Percentiles rank a stretch among this genome's conserved stretches.
phyloP scores from a whole-genome alignment of 2,113 vertebrate species.

The Galemys pyrenaicus region DNA sequence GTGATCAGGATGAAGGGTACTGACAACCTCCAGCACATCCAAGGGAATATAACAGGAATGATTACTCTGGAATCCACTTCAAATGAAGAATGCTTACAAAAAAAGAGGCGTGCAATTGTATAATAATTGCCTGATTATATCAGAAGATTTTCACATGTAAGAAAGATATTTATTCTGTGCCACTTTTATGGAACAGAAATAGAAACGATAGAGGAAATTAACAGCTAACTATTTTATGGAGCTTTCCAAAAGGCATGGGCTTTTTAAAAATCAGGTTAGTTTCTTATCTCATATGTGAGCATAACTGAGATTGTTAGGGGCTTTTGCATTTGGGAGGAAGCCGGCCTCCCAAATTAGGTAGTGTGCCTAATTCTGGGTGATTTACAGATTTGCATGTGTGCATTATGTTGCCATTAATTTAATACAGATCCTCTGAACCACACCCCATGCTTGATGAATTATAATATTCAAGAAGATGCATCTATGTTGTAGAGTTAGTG shows the following conservation, averaged over 20 bases:
- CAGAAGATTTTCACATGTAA: neutral
- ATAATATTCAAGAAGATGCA: neutral
- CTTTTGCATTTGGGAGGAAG: neutral
- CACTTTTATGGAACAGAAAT: slow-evolving; percentile 1
- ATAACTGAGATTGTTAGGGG: neutral
- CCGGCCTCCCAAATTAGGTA: neutral
- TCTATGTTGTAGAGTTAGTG: neutral
- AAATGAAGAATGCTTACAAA: neutral
- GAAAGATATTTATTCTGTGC: neutral
- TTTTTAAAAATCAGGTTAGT: neutral
- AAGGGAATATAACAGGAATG: neutral
- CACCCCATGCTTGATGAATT: neutral
- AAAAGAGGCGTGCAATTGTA: neutral
- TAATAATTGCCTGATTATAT: neutral
- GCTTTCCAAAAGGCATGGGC: neutral
- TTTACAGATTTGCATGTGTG: neutral
- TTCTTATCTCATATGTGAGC: neutral
- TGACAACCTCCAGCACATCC: neutral
- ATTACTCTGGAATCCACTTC: neutral
- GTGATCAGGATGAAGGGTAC: neutral
- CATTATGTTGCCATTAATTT: slow-evolving; percentile 3
- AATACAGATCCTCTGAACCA: neutral
- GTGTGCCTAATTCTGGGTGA: neutral
- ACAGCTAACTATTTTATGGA: neutral
- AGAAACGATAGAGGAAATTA: neutral